phyloP scores from a whole-genome alignment of 2,888 invertebrate genomes.

The Xylota segnis region DNA sequence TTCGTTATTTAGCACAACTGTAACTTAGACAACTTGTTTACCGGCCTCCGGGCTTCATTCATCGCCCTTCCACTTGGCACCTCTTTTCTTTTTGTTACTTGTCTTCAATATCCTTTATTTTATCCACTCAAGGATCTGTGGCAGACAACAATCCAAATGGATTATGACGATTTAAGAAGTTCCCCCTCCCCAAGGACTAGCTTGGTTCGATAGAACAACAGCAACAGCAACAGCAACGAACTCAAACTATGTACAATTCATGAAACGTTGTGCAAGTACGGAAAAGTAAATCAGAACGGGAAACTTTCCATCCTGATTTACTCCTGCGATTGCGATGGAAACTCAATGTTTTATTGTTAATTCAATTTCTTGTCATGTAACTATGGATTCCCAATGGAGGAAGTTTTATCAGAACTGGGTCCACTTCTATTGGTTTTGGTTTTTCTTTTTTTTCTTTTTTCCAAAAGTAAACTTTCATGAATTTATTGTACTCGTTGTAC shows the following conservation, averaged over 20 bases:
- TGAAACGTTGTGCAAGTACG: constrained; percentile 7
- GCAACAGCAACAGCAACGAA: neutral
- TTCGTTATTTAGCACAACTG: neutral
- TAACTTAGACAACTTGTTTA: too few species aligned
- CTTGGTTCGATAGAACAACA: neutral
- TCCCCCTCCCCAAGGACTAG: neutral
- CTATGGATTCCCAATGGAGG: constrained; percentile 43
- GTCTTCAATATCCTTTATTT: neutral
- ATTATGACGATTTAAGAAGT: constrained; percentile 19
- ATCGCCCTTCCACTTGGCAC: neutral
- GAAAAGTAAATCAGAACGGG: constrained; percentile 25
- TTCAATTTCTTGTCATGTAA: constrained; percentile 71
- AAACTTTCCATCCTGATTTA: constrained; percentile 17
- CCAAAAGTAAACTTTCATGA: constrained; percentile 72
- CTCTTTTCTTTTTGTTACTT: neutral
- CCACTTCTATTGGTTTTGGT: constrained; percentile 39
- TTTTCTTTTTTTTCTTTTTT: constrained; percentile 13
- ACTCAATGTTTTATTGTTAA: constrained; percentile 57
- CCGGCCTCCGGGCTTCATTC: too few species aligned
- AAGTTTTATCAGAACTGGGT: constrained; percentile 39
- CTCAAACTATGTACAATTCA: constrained; percentile 7
- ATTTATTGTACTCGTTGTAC: constrained; percentile 58
- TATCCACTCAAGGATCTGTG: constrained; percentile 5
- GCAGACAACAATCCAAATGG: constrained; percentile 8
- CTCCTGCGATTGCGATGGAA: constrained; percentile 38